Evolutionary conservation across 2,113 vertebrate genomes (phyloP).

Genomic region (Carollia perspicillata): DNA sequence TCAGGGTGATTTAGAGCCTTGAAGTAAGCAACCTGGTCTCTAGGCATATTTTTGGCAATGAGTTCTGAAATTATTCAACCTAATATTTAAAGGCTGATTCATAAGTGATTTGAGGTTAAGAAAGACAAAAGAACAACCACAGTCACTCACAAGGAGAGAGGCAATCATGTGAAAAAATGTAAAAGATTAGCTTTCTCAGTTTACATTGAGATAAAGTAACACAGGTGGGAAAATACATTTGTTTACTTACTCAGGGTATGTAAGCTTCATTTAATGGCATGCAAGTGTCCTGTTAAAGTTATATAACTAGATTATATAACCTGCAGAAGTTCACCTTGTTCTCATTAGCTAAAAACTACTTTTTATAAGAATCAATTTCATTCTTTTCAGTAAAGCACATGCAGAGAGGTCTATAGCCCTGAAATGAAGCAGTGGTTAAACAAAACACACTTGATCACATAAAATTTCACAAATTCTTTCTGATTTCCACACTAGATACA

Average conservation of each 20-base stretch:
- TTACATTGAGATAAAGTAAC: conserved; percentile 61
- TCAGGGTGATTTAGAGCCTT: neutral
- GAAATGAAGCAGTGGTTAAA: conserved; percentile 36
- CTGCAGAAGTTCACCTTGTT: conserved; percentile 36
- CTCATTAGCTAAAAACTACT: conserved; percentile 39
- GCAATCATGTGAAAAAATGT: conserved; percentile 40
- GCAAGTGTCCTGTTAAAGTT: conserved; percentile 17
- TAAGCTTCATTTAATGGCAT: conserved; percentile 52
- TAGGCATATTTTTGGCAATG: conserved; percentile 14
- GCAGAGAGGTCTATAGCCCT: neutral
- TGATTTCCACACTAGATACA: conserved; percentile 21
- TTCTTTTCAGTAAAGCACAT: neutral
- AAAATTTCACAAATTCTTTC: conserved; percentile 43
- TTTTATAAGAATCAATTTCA: conserved; percentile 17
- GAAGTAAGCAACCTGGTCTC: neutral
- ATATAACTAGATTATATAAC: conserved; percentile 65
- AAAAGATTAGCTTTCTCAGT: conserved; percentile 67
- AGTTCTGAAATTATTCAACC: conserved; percentile 19
- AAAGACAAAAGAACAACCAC: conserved; percentile 24
- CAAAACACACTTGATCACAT: conserved; percentile 31
- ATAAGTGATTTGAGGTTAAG: conserved; percentile 50
- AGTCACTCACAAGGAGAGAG: conserved; percentile 24
- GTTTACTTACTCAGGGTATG: conserved; percentile 56
- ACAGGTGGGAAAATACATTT: conserved; percentile 53
- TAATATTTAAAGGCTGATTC: conserved; percentile 11